Base-by-base conservation (phyloP, 1,140 invertebrate species). In the Zelostemma sp. region DNA sequence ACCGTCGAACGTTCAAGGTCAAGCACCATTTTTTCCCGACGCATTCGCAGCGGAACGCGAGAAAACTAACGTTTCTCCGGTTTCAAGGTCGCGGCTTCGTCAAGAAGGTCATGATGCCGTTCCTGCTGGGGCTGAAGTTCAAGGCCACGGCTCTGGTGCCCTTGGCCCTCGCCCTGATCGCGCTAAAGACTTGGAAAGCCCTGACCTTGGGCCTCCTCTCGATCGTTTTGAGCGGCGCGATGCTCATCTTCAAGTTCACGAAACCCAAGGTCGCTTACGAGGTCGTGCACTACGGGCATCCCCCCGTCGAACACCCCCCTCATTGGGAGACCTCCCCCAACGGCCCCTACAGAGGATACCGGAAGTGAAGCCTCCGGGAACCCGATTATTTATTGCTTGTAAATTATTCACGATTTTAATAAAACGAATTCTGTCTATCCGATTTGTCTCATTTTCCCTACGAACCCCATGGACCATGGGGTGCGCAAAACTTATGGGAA, bases 161-260 rank as follows among this genome's bases (percentile, higher is more conserved):
- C 0, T 78, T 94, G 19, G 92, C 92, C 4, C 85, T 95, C 15
- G 91, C 92, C 47, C 84, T 95, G 43, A 94, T 95, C 75, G 93
- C 93, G 0, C 82, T 95, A 14, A 94, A 94, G 79, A 94, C 93
- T 16, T 95, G 93, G 93, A 95, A 95, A 79, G 93, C 93, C 16
- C 85, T 94, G 55, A 94, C 93, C 9, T 86, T 95, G 63, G 93
- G 92, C 72, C 88, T 95, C n/a, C 88, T 95, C 11, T 94, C 93
- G 0, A 81, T 95, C 62, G 93, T 93, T 11, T 82, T 93, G 9
- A 93, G 91, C 72, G 93, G 91, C 54, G 93, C 93, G 25, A 88
- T 94, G 88, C 86, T 94, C 33, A 92, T 94, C 75, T 94, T 94
- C 85, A 93, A 93, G 82, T 88, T 94, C 73, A 91, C 92, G 56